A percentile compares a stretch with the other conserved stretches of the same genome.
These are phyloP conservation scores for Pseudachorutes palmiensis DNA, from an alignment of 1,140 invertebrate species.

Conservation along the genomic window DNA sequence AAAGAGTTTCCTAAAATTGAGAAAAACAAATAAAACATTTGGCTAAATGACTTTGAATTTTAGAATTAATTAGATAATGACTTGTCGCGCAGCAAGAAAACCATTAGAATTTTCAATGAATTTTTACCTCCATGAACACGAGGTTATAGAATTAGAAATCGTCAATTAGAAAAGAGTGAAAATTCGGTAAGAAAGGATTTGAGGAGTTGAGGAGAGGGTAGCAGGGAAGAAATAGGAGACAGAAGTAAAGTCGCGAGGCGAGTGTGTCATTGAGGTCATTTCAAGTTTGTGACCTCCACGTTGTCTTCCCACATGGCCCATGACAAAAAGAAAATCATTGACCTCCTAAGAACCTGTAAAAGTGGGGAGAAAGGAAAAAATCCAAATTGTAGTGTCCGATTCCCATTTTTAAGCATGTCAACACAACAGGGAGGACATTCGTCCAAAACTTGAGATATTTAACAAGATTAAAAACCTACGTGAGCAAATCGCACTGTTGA, in stretches of 20 bases:
- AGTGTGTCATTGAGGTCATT: background rate
- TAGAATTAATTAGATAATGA: constrained; percentile 22
- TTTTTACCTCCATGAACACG: constrained; percentile 11
- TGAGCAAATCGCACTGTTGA: too few species aligned
- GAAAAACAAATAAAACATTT: constrained; percentile 31
- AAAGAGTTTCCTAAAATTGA: constrained; percentile 87
- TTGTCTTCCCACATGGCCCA: background rate
- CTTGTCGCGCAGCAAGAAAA: constrained; percentile 12
- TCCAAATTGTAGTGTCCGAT: constrained; percentile 11
- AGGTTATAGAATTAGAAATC: background rate
- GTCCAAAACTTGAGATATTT: too few species aligned
- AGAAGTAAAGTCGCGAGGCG: background rate
- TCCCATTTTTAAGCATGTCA: background rate
- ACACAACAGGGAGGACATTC: background rate
- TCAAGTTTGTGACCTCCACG: background rate
- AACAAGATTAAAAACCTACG: too few species aligned
- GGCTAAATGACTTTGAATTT: constrained; percentile 25
- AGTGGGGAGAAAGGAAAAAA: constrained; percentile 16
- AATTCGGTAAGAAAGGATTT: constrained; percentile 8
- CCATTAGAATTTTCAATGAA: constrained; percentile 5
- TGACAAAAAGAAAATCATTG: constrained; percentile 18
- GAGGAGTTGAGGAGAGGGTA: background rate
- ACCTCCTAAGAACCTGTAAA: constrained; percentile 35
- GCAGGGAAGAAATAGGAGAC: background rate
- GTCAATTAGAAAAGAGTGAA: too few species aligned